These are phyloP conservation scores for Steinernema feltiae DNA, from an alignment of 1,140 invertebrate species.

Conservation along the genomic window DNA sequence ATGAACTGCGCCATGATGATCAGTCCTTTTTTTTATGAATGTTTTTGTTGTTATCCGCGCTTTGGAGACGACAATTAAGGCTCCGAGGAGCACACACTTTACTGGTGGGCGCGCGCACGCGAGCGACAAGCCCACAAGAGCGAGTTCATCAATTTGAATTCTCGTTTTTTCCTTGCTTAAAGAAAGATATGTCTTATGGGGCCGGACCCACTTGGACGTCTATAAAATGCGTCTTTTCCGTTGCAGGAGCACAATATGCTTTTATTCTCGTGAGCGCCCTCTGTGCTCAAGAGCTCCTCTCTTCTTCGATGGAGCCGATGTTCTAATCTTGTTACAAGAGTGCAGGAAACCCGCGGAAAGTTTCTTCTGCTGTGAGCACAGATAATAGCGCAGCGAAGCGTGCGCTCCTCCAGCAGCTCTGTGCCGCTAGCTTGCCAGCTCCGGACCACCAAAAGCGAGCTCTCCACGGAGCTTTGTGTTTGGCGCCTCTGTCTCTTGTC, in stretches of 20 bases:
- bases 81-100: neutral
- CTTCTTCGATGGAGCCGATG: neutral
- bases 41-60: neutral
- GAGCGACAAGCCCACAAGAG: neutral
- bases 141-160: constrained; percentile 12
- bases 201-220: neutral
- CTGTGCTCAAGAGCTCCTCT: neutral
- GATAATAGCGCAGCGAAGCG: constrained; percentile 8
- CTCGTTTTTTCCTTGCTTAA: neutral
- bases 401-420: neutral
- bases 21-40: neutral
- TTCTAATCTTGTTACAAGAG: neutral
- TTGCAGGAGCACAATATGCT: neutral
- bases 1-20: neutral
- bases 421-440: neutral
- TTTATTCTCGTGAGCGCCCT: neutral
- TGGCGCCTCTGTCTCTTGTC: neutral
- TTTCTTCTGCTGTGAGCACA: neutral
- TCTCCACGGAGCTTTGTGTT: neutral
- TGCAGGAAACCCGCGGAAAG: neutral
- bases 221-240: constrained; percentile 3
- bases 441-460: neutral
- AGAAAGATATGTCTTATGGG: neutral
- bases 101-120: neutral
- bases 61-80: constrained; percentile 8